Base-by-base conservation (phyloP, 2,113 vertebrate genomes). In the Lucifuga dentata region DNA sequence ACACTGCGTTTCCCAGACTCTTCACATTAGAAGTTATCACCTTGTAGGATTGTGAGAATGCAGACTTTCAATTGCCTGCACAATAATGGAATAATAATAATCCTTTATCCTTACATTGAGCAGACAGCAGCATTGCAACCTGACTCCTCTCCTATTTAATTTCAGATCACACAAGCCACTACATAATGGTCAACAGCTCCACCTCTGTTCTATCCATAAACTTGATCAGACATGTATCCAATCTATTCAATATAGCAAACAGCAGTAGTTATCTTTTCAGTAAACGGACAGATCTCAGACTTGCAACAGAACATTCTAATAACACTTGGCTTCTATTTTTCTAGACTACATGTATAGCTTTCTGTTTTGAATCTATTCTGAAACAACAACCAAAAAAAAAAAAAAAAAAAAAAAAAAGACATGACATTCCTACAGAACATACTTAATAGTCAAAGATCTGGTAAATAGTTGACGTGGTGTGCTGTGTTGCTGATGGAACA, bases 31-130 rank as follows among this genome's bases (percentile, higher is more conserved):
- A 58, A 49, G 32, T 57, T 72, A 65, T 23, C 8, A 26, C 62
- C 44, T 23, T 58, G 62, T 62, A 78, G 35, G 61, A 45, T 53
- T 19, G 35, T 32, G 39, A 73, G 68, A 46, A 29, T 23, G 13
- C 20, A 46, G 13, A 49, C 68, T 73, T 68, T 16, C 61, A 63
- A 75, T 51, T 68, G 67, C 20, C 39, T 2, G 41, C 10, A 40
- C 20, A 39, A 12, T 63, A 55, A 35, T 29, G 3, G 3, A 67
- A 53, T 50, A 59, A 26, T 19, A 67, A 26, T 20, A 15, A 26
- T 33, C 65, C 45, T 44, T 59, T 35, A 39, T 46, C 26, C 44
- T 38, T 32, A 40, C 16, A 29, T 33, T 5, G 8, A 19, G 46
- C 51, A 57, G 65, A 20, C 39, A 23, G 44, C 48, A 36, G 43